A percentile compares a stretch with the other conserved stretches of the same genome.
These are phyloP conservation scores for Oasisia sp. DNA, from an alignment of 2,888 invertebrate species.

Conservation along the genomic window DNA sequence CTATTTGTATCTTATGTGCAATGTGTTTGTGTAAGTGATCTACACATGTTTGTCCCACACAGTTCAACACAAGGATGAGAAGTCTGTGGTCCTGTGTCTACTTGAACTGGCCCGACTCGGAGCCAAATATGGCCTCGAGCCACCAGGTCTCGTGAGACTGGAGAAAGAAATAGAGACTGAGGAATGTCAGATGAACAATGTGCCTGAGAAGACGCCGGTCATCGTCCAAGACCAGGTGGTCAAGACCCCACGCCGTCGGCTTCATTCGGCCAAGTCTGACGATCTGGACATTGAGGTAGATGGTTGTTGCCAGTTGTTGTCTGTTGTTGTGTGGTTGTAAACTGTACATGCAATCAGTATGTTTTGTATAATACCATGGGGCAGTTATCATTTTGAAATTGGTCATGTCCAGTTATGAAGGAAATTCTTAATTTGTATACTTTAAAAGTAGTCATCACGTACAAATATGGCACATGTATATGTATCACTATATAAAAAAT, in stretches of 20 bases:
- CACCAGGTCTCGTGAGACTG: constrained; percentile 77
- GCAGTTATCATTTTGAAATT: too few relatives aligned
- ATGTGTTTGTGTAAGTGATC: neutral
- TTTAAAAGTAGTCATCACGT: too few relatives aligned
- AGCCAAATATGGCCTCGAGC: constrained; percentile 78
- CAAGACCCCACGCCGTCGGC: neutral
- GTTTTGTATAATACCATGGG: too few relatives aligned
- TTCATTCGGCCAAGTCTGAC: constrained; percentile 7
- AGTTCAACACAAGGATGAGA: constrained; percentile 85
- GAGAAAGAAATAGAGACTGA: constrained; percentile 28
- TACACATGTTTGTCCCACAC: constrained; percentile 42
- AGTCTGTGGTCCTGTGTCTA: constrained; percentile 85
- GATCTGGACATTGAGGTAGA: constrained; percentile 23
- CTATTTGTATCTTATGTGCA: neutral
- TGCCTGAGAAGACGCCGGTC: neutral
- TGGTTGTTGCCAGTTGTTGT: neutral
- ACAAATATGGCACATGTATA: too few relatives aligned
- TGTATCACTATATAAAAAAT: too few relatives aligned
- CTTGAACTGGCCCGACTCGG: constrained; percentile 86
- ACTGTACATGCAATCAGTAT: too few relatives aligned
- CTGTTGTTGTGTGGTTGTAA: neutral
- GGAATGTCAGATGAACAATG: constrained; percentile 14
- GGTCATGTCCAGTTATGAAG: too few relatives aligned
- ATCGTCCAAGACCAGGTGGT: constrained; percentile 6
- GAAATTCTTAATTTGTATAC: too few relatives aligned